Conservation (phyloP, 2,113 vertebrate species). For the Pantherophis guttatus region DNA sequence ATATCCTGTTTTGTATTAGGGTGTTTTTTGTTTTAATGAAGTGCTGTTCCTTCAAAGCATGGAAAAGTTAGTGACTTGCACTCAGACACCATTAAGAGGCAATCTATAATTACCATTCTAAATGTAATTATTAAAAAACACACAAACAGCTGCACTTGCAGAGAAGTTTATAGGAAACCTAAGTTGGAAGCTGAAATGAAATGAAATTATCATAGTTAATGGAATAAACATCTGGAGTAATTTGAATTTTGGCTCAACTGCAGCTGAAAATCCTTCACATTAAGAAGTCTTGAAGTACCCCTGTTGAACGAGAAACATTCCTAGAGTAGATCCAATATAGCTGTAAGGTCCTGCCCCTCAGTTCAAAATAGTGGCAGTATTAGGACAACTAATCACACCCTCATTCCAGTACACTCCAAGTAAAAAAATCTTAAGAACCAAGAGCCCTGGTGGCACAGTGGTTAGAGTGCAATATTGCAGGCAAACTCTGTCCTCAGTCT, state of each 20-base stretch:
- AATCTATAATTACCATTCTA: slow-evolving; percentile 31
- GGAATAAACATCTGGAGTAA: background rate
- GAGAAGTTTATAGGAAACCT: slow-evolving; percentile 43
- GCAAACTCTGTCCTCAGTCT: background rate
- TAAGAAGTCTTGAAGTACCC: background rate
- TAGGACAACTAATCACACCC: too few relatives aligned
- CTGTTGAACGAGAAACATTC: background rate
- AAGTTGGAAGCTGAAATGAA: slow-evolving; percentile 46
- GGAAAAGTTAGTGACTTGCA: slow-evolving; percentile 46
- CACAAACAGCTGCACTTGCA: slow-evolving; percentile 50
- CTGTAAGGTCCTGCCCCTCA: background rate
- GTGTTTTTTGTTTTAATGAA: slow-evolving; percentile 46
- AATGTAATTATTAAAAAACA: slow-evolving; percentile 42
- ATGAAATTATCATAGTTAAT: background rate
- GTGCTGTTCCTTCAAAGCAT: slow-evolving; percentile 53
- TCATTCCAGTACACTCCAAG: background rate
- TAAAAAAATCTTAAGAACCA: background rate
- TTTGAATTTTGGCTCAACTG: background rate
- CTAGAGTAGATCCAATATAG: background rate
- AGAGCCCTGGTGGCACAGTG: background rate
- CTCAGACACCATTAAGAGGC: slow-evolving; percentile 37
- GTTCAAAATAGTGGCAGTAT: background rate
- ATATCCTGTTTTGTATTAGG: slow-evolving; percentile 61
- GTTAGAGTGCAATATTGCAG: background rate
- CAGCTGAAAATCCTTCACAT: background rate